Base-by-base conservation (phyloP, 2,113 vertebrate genomes). In the Scartelaos histophorus region DNA sequence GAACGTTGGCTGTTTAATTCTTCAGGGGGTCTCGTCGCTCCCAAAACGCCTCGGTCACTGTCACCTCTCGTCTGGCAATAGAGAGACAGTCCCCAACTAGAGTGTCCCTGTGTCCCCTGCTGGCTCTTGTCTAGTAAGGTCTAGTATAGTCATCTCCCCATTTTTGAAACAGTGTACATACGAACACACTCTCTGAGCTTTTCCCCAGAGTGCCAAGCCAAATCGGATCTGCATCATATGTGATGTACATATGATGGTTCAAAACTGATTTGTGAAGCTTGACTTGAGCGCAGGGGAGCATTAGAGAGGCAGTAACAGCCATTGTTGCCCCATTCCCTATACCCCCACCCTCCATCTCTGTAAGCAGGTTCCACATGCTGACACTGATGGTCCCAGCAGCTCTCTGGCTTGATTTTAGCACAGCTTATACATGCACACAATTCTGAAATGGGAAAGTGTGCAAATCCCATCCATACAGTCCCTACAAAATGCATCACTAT, bases 1-100 rank as follows among this genome's bases (percentile, higher is more conserved):
- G 84, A 82, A 90, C 49, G 5, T 81, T 69, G 88, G 81, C 87
- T 85, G 79, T 75, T 91, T 84, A 87, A 91, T 87, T 88, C 89
- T 91, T 83, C 83, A 90, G 88, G 89, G 61, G 89, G 83, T 56
- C 79, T 21, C 73, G 61, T 73, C 43, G 71, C 82, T 87, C 90
- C 84, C 89, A 45, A 56, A 67, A 76, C 57, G 76, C 83, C 65
- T 69, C 70, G 69, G 85, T 85, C 81, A 85, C 80, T 82, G 87
- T 91, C 88, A 85, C 66, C 74, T 89, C 86, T 73, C 57, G 75
- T 92, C 85, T 84, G 15, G 58, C 83, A 72, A 73, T 17, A 9
- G 62, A 78, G 67, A 82, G 74, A 82, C 35, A 69, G 78, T 82
- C 78, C 68, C 69, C 69, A 83, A 87, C 81, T 82, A 82, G 82